Conservation (phyloP, 2,113 vertebrate species). For the Mirounga angustirostris region DNA sequence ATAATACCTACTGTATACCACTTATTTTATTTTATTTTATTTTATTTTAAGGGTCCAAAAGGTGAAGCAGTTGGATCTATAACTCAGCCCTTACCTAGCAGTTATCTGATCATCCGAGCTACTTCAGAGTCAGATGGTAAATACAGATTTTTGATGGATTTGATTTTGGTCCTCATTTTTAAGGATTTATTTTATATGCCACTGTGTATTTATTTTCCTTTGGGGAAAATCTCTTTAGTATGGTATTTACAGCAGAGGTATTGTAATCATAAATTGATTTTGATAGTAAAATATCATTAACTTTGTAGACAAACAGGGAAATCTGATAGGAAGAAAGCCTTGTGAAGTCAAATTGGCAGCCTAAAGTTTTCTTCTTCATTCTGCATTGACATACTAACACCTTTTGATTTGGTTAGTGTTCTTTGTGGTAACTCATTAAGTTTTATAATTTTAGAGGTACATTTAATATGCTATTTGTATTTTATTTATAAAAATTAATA, state of each 20-base stretch:
- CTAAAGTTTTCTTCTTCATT: neutral
- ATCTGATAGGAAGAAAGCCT: neutral
- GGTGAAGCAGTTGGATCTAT: constrained; percentile 99
- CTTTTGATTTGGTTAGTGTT: constrained; percentile 31
- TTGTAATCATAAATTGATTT: constrained; percentile 38
- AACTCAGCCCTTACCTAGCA: constrained; percentile 98
- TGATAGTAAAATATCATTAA: neutral
- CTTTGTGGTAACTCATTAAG: neutral
- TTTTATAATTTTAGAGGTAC: constrained; percentile 25
- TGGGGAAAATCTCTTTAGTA: neutral
- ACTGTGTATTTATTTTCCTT: constrained; percentile 25
- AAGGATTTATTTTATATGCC: constrained; percentile 42
- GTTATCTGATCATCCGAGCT: constrained; percentile 98
- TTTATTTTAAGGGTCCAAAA: constrained; percentile 94
- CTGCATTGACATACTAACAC: neutral
- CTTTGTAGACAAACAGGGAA: neutral
- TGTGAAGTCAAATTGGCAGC: neutral
- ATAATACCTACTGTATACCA: neutral
- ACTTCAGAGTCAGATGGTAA: constrained; percentile 99
- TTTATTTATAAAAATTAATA: neutral
- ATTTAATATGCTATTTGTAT: constrained; percentile 35
- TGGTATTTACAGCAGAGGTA: constrained; percentile 27
- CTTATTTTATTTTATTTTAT: constrained; percentile 61
- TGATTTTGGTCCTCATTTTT: constrained; percentile 14
- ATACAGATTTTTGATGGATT: constrained; percentile 64